phyloP scores from a whole-genome alignment of 1,140 invertebrate genomes.

The Stenopsyche tienmushanensis region DNA sequence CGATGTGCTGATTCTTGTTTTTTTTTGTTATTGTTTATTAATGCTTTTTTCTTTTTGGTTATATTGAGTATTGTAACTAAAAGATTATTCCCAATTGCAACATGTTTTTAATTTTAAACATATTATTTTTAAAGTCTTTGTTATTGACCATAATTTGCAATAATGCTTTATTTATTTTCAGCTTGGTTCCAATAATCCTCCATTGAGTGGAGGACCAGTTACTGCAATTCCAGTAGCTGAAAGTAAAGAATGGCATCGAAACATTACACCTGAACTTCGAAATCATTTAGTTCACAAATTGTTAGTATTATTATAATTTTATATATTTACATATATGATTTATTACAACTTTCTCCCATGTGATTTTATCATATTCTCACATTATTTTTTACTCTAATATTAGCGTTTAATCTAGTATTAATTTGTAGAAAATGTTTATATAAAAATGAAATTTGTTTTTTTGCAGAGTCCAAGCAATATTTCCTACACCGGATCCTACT shows the following conservation, averaged over 20 bases:
- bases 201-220: constrained; percentile 67
- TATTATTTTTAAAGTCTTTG: too few species aligned
- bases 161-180: constrained; percentile 37
- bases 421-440: background rate
- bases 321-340: too few species aligned
- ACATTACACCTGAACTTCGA: constrained; percentile 93
- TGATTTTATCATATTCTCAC: constrained; percentile 7
- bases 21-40: too few species aligned
- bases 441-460: constrained; percentile 27
- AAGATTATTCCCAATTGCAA: too few species aligned
- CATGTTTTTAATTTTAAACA: too few species aligned
- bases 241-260: constrained; percentile 97
- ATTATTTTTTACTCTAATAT: background rate
- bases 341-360: constrained; percentile 14
- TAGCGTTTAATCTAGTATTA: too few species aligned
- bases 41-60: too few species aligned
- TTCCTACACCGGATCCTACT: constrained; percentile 92
- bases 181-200: constrained; percentile 54
- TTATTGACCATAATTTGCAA: too few species aligned
- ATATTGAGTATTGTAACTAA: too few species aligned
- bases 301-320: too few species aligned
- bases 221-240: constrained; percentile 79
- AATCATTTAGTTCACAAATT: constrained; percentile 99
- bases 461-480: constrained; percentile 94
- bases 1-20: too few species aligned